phyloP scores from a whole-genome alignment of 2,888 invertebrate species.

The Incurvaria masculella region DNA sequence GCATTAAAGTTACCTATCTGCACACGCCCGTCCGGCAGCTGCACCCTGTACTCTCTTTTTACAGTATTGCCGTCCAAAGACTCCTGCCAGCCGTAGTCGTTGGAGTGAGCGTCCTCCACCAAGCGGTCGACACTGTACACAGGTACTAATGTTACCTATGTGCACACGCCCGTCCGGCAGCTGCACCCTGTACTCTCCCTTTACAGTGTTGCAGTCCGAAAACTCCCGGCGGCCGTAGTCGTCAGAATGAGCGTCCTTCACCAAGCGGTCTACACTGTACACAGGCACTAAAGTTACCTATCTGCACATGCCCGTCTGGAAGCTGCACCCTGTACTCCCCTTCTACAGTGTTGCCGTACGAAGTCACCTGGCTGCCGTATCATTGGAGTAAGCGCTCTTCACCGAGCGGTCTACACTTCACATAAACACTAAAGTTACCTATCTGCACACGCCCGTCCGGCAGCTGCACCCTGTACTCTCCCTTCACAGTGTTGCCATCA shows the following conservation, averaged over 20 bases:
- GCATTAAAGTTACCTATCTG: slow-evolving; percentile 57
- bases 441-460: slow-evolving; percentile 65
- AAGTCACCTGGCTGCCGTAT: slow-evolving; percentile 68
- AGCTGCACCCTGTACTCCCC: slow-evolving; percentile 65
- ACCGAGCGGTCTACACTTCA: slow-evolving; percentile 71
- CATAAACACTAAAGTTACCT: no score
- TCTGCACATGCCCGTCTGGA: slow-evolving; percentile 63
- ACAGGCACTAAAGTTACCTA: no score
- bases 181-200: slow-evolving; percentile 65
- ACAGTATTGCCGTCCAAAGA: slow-evolving; percentile 70
- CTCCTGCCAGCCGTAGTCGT: slow-evolving; percentile 69
- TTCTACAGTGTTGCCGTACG: slow-evolving; percentile 70
- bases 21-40: slow-evolving; percentile 62
- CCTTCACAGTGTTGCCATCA: slow-evolving; percentile 70
- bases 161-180: slow-evolving; percentile 64
- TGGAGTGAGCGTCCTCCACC: slow-evolving; percentile 71
- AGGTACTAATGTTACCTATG: no score
- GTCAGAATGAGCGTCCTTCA: slow-evolving; percentile 71
- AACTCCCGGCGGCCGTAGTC: slow-evolving; percentile 68
- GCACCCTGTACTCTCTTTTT: slow-evolving; percentile 65
- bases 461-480: slow-evolving; percentile 63
- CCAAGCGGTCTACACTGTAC: slow-evolving; percentile 77
- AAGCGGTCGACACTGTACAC: slow-evolving; percentile 69
- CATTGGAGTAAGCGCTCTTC: slow-evolving; percentile 70
- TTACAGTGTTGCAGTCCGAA: slow-evolving; percentile 69